phyloP scores from a whole-genome alignment of 2,113 vertebrate species.

The Etheostoma cragini region DNA sequence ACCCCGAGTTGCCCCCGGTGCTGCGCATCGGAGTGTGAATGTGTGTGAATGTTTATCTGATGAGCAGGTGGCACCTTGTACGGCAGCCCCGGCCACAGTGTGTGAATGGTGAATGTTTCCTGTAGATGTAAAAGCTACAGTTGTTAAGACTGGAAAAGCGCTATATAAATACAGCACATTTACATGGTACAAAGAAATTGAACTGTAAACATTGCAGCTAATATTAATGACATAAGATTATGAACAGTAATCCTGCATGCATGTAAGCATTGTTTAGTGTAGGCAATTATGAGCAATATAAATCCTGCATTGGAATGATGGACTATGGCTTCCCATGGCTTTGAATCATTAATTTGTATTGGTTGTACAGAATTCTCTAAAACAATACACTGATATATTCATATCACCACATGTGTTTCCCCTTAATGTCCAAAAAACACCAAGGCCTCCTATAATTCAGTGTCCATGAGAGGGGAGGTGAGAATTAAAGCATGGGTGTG shows the following conservation, averaged over 20 bases:
- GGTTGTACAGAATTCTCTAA: background rate
- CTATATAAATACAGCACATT: too few relatives aligned
- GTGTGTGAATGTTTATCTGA: too few relatives aligned
- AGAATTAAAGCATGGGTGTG: slow-evolving; percentile 4
- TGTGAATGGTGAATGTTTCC: too few relatives aligned
- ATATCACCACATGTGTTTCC: background rate
- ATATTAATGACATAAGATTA: background rate
- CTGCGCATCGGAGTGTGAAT: too few relatives aligned
- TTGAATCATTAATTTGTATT: background rate
- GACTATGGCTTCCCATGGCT: background rate
- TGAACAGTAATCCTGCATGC: background rate
- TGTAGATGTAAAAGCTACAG: too few relatives aligned
- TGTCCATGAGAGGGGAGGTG: background rate
- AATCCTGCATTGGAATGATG: background rate
- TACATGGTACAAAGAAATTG: background rate
- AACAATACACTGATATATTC: background rate
- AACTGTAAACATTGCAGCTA: background rate
- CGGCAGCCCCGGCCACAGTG: too few relatives aligned
- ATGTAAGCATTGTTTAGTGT: background rate
- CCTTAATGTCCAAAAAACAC: background rate
- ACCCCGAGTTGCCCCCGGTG: too few relatives aligned
- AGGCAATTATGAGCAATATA: background rate
- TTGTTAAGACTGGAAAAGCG: too few relatives aligned
- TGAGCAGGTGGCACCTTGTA: too few relatives aligned
- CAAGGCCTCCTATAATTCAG: slow-evolving; percentile 6